phyloP scores from a whole-genome alignment of 1,140 invertebrate genomes.

The Cecropterus lyciades region DNA sequence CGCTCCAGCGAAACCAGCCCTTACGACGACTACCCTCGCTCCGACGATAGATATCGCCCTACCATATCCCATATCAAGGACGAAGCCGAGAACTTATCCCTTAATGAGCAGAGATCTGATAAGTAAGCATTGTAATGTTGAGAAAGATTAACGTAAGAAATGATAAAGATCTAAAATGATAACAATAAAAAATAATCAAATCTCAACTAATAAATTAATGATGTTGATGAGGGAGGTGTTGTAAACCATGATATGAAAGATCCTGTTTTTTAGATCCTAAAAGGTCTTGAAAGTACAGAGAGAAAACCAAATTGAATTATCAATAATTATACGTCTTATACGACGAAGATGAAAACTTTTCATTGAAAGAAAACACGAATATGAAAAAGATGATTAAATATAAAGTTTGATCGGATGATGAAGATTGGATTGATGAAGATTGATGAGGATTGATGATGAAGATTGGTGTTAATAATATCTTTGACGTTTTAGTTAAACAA shows the following conservation, averaged over 20 bases:
- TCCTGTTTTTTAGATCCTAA: neutral
- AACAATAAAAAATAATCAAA: neutral
- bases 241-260: neutral
- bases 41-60: conserved; percentile 68
- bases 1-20: conserved; percentile 75
- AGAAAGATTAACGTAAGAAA: neutral
- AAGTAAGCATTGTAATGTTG: conserved; percentile 53
- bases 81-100: conserved; percentile 80
- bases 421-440: too few species aligned
- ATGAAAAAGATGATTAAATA: too few species aligned
- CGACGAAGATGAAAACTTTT: neutral
- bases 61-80: conserved; percentile 76
- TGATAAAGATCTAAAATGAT: conserved; percentile 4
- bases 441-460: too few species aligned
- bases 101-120: conserved; percentile 81
- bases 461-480: too few species aligned
- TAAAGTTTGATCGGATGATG: too few species aligned
- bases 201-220: neutral
- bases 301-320: conserved; percentile 1
- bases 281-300: too few species aligned
- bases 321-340: too few species aligned
- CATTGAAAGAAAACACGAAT: neutral
- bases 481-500: neutral
- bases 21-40: conserved; percentile 71
- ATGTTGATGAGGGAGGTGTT: neutral